Conservation (phyloP, 1,140 invertebrate genomes). For the Druon quercuslanigerum region DNA sequence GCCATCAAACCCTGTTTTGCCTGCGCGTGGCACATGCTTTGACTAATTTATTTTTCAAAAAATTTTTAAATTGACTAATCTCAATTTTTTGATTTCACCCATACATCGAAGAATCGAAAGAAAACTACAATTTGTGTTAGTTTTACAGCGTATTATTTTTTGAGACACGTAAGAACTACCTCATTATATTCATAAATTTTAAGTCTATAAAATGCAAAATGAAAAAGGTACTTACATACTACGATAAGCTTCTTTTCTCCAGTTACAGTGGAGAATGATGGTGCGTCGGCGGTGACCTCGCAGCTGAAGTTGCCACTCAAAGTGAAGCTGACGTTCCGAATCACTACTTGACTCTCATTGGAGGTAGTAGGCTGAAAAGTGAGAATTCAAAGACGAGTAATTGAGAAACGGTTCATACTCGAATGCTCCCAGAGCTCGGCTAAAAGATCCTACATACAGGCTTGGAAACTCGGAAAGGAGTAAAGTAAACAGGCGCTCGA, state of each 20-base stretch:
- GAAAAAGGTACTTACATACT: conserved; percentile 80
- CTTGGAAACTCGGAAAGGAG: conserved; percentile 5
- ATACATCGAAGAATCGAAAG: too few species aligned
- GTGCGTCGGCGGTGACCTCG: conserved; percentile 89
- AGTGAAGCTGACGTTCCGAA: conserved; percentile 82
- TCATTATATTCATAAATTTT: background rate
- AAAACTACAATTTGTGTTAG: too few species aligned
- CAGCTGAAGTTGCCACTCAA: conserved; percentile 90
- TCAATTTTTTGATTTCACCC: too few species aligned
- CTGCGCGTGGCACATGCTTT: too few species aligned
- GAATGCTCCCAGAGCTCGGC: background rate
- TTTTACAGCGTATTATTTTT: too few species aligned
- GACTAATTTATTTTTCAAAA: too few species aligned
- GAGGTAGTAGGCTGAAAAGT: conserved; percentile 81
- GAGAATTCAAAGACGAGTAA: conserved; percentile 34
- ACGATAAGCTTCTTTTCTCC: conserved; percentile 82
- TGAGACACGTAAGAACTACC: too few species aligned
- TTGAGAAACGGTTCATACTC: conserved; percentile 2
- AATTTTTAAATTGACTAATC: too few species aligned
- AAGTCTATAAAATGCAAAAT: conserved; percentile 12
- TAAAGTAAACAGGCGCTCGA: conserved; percentile 12
- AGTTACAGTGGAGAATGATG: conserved; percentile 82
- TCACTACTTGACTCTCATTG: conserved; percentile 84
- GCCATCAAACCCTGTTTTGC: too few species aligned
- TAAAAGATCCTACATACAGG: background rate